Base-by-base conservation (phyloP, 2,113 vertebrate genomes). In the Phodopus roborovskii region DNA sequence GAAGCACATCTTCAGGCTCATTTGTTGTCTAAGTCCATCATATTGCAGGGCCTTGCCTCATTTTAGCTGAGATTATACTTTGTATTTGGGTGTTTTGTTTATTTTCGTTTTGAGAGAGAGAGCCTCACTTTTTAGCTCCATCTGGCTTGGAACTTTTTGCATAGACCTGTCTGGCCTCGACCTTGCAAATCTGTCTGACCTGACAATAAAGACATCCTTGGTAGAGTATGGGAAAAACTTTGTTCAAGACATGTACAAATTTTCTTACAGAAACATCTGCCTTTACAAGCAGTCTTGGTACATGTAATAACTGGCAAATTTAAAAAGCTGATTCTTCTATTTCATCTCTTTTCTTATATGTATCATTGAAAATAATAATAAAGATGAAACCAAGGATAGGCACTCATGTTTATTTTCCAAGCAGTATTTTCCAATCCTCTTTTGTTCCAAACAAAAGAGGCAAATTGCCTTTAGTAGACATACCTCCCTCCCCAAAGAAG, bases 401-500 rank as follows among this genome's bases (percentile, higher is more conserved):
- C n/a, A n/a, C 19, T 60, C 39, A 22, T 68, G 11, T 62, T 56
- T 45, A 77, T 92, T 88, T 94, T 78, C 77, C 90, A 95, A 97
- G 20, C 24, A 58, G 6, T 3, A 22, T 89, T 45, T 64, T 73
- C 50, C 53, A 85, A 53, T 2, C 2, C 1, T 10, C n/a, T 94
- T 90, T 79, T 62, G 66, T 93, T 89, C 36, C 45, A 94, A 88
- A 88, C 28, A 94, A 94, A 71, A 78, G 5, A 92, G 53, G 87
- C 39, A 58, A 45, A 94, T 93, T 98, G 70, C 96, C 81, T 98
- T 98, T 97, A 98, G 98, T 98, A 97, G 97, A 98, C 98, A 98
- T 95, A 71, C 16, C 97, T 85, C 36, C 56, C 94, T 98, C 97
- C 79, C 62, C 30, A 75, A 97, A 90, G 92, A 90, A 92, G 22